Percentiles rank a stretch among this genome's conserved stretches.
Conservation (phyloP, 1,140 invertebrate genomes). For the Heliothis virescens region DNA sequence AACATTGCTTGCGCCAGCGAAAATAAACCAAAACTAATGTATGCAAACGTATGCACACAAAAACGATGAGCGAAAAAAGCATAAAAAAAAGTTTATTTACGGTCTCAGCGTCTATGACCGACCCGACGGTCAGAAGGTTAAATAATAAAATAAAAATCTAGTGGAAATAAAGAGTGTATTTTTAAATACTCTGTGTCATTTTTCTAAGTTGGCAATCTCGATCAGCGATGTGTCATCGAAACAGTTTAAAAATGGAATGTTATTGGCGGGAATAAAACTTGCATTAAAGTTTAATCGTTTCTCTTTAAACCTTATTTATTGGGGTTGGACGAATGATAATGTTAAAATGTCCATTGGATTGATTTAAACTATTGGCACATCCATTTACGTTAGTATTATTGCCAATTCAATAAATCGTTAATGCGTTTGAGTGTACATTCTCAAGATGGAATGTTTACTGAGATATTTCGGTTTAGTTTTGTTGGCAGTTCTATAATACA, state of each 20-base stretch:
- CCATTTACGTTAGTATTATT: not conserved
- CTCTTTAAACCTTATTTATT: conserved; percentile 10
- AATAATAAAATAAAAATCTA: not conserved
- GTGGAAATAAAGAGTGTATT: not conserved
- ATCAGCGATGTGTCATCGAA: conserved; percentile 1
- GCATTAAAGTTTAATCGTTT: not conserved
- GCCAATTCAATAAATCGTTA: conserved; percentile 25
- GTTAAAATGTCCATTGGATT: conserved; percentile 14
- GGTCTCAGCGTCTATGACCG: conserved; percentile 28
- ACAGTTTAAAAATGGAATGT: conserved; percentile 19
- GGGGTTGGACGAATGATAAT: conserved; percentile 26
- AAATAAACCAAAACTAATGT: conserved; percentile 38
- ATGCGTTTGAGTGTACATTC: conserved; percentile 2
- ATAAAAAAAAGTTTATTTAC: conserved; percentile 40
- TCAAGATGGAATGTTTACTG: conserved; percentile 5
- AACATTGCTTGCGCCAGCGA: conserved; percentile 5
- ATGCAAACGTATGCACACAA: conserved; percentile 38
- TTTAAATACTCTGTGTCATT: conserved; percentile 20
- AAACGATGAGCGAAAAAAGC: conserved; percentile 27
- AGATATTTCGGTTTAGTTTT: not conserved
- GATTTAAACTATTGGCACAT: conserved; percentile 30
- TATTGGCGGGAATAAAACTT: conserved; percentile 14
- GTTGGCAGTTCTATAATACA: not conserved
- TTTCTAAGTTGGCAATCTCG: conserved; percentile 27
- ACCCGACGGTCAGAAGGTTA: conserved; percentile 38